Conservation (phyloP, 2,888 invertebrate genomes). For the Lycocerus yunnanus region DNA sequence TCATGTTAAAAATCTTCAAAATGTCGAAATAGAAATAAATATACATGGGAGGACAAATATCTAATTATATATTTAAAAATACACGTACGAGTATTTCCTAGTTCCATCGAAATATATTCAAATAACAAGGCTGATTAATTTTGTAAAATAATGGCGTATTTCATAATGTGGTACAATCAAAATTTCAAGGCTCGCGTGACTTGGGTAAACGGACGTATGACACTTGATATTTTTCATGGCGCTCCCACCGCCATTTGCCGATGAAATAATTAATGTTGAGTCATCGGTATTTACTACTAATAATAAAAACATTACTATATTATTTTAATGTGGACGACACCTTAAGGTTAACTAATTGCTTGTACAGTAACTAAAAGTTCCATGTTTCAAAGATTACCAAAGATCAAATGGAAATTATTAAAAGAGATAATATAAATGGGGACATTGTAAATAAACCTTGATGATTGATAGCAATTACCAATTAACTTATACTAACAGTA, state of each 20-base stretch:
- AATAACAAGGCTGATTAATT: slow-evolving; percentile 18
- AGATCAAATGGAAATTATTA: not conserved
- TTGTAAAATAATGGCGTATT: not conserved
- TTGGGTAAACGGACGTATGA: slow-evolving; percentile 34
- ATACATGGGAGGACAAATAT: not conserved
- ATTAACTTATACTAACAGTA: not conserved
- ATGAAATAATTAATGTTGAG: slow-evolving; percentile 51
- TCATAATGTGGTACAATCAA: not conserved
- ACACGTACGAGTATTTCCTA: not conserved
- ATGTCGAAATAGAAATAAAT: not conserved
- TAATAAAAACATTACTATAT: slow-evolving; percentile 46
- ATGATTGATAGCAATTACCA: not conserved
- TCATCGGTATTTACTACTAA: slow-evolving; percentile 48
- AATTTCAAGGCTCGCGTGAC: slow-evolving; percentile 43
- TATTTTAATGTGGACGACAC: not conserved
- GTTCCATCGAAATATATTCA: slow-evolving; percentile 4
- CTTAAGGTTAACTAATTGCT: not conserved
- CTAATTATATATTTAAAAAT: not conserved
- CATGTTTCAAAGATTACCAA: not conserved
- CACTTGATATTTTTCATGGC: slow-evolving; percentile 44
- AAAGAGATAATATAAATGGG: not conserved
- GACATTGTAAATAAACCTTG: not conserved
- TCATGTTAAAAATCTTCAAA: not conserved
- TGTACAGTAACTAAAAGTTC: not conserved
- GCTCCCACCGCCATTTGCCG: slow-evolving; percentile 33